phyloP scores from a whole-genome alignment of 1,140 invertebrate genomes.

The Prorops nasuta region DNA sequence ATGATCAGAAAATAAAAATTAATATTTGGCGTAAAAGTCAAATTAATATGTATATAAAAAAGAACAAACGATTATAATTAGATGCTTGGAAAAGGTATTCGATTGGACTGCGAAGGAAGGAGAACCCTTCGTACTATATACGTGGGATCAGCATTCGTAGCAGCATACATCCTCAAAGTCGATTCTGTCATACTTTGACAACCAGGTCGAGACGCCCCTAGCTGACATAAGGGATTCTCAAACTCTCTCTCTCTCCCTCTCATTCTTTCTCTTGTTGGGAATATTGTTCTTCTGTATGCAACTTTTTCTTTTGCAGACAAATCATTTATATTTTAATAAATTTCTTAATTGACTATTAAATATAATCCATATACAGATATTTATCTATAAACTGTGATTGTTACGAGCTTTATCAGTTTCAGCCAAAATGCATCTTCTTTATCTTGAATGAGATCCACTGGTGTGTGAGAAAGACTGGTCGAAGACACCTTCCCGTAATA shows the following conservation, averaged over 20 bases:
- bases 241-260: background rate
- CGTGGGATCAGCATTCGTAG: background rate
- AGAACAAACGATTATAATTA: too few relatives aligned
- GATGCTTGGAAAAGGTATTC: too few relatives aligned
- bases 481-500: slow-evolving; percentile 10
- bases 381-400: too few relatives aligned
- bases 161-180: slow-evolving; percentile 17
- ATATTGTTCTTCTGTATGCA: background rate
- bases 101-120: too few relatives aligned
- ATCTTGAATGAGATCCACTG: background rate
- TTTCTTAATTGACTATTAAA: background rate
- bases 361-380: too few relatives aligned
- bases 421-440: too few relatives aligned
- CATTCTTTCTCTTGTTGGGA: background rate
- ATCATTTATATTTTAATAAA: background rate
- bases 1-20: too few relatives aligned
- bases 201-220: slow-evolving; percentile 18
- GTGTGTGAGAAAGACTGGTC: background rate
- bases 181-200: slow-evolving; percentile 35
- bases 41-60: too few relatives aligned
- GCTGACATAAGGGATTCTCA: background rate
- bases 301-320: background rate
- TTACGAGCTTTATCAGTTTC: too few relatives aligned
- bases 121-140: background rate
- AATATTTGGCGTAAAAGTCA: too few relatives aligned